These are phyloP conservation scores for Pseudomyrmex gracilis DNA, from an alignment of 1,140 invertebrate species.

Conservation along the genomic window DNA sequence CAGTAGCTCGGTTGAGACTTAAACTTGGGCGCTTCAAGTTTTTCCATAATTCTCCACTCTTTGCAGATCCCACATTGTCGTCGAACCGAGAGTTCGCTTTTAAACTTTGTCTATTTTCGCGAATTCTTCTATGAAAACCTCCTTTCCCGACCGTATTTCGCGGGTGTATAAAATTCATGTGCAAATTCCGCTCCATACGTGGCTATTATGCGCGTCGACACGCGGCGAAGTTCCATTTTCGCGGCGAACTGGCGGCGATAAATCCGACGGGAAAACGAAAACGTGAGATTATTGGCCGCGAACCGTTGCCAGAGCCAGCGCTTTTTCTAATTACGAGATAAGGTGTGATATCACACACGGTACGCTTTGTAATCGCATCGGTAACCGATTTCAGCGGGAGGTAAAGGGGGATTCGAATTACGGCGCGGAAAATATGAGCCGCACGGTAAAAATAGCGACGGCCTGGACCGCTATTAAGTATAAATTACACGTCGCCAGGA, in stretches of 20 bases:
- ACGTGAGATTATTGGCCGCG: slow-evolving; percentile 35
- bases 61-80: slow-evolving; percentile 52
- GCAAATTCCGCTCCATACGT: slow-evolving; percentile 43
- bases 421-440: slow-evolving; percentile 62
- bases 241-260: slow-evolving; percentile 22
- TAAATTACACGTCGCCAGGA: slow-evolving; percentile 66
- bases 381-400: slow-evolving; percentile 58
- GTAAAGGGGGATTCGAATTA: slow-evolving; percentile 59
- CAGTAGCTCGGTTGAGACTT: slow-evolving; percentile 33
- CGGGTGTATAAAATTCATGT: slow-evolving; percentile 43
- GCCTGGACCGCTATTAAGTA: slow-evolving; percentile 68
- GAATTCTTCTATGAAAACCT: slow-evolving; percentile 25
- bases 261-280: slow-evolving; percentile 16
- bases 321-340: slow-evolving; percentile 72
- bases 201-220: slow-evolving; percentile 32
- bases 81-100: slow-evolving; percentile 54
- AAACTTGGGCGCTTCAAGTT: slow-evolving; percentile 36
- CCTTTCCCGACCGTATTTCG: slow-evolving; percentile 35
- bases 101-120: slow-evolving; percentile 56
- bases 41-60: slow-evolving; percentile 52
- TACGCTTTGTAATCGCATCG: slow-evolving; percentile 58
- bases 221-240: slow-evolving; percentile 38
- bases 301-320: slow-evolving; percentile 36
- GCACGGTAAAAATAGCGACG: slow-evolving; percentile 51
- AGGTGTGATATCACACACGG: slow-evolving; percentile 44